Evolutionary conservation across 2,113 vertebrate species (phyloP).

Genomic region (Myodes glareolus): DNA sequence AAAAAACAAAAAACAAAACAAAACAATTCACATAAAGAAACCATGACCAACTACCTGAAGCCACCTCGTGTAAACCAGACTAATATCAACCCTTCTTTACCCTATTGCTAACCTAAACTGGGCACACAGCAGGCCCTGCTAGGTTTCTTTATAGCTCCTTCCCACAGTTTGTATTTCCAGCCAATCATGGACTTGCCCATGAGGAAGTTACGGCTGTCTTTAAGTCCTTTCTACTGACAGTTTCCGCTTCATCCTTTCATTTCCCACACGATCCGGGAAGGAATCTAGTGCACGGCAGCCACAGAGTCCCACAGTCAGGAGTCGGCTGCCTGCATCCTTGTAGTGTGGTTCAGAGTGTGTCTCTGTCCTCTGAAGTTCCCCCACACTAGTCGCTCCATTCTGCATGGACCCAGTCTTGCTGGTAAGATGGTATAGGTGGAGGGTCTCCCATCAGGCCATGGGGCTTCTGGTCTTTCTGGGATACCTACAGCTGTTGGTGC

Average conservation of each 20-base stretch:
- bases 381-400: fast-evolving
- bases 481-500: background rate
- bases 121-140: fast-evolving
- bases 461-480: background rate
- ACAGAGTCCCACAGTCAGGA: fast-evolving
- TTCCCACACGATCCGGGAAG: background rate
- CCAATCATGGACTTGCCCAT: background rate
- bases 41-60: background rate
- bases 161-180: background rate
- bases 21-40: background rate
- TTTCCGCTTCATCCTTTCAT: background rate
- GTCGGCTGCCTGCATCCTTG: fast-evolving
- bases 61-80: fast-evolving
- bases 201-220: too few relatives aligned
- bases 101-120: background rate
- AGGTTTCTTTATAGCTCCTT: background rate
- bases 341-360: fast-evolving
- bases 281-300: fast-evolving
- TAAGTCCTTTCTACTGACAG: background rate
- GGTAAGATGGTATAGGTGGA: background rate
- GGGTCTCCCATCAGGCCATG: fast-evolving
- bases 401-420: background rate
- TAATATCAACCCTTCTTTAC: fast-evolving
- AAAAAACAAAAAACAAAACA: too few relatives aligned
- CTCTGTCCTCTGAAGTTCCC: background rate